Base-by-base conservation (phyloP, 2,113 vertebrate species). In the Vimba vimba region DNA sequence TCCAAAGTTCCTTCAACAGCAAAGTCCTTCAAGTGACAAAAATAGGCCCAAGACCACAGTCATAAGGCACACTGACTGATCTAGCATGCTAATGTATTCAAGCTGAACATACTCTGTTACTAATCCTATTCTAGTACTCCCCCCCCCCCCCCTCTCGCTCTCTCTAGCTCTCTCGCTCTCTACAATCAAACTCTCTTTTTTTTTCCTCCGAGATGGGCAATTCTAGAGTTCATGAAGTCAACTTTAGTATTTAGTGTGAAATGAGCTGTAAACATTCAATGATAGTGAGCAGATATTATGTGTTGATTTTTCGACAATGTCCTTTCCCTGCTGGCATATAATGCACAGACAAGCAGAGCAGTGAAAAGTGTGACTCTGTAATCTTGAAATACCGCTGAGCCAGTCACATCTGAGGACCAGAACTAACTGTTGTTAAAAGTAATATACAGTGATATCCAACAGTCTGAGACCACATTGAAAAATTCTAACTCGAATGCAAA, bases 71-170 rank as follows among this genome's bases (percentile, higher is more conserved):
- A 21, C 30, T 77, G 19, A 45, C 39, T 85, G 27, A 79, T 79
- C 64, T 79, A 21, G 25, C 74, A 79, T 79, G 83, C 83, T 52
- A 85, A 85, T 78, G 60, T 55, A 85, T 79, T 85, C 83, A 79
- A 62, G 83, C 45, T 85, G 52, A 76, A 79, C 45, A 78, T 62
- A 78, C 43, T 57, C 74, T 68, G 21, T 59, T 59, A 52, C 76
- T 79, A 30, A 79, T 79, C 59, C 30, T 79, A 59, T 79, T 79
- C 52, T 33, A 55, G 47, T 30, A 13, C 55, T 59, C 59, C 25
- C 5, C 36, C 5, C 36, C 5, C 36, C 0, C 36, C 5, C 0
- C 4, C 36, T 0, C 33, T 0, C 33, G 0, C 33, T 0, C 33
- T 4, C 33, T 36, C 36, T 36, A n/a, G n/a, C 36, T 33, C 30